These are phyloP conservation scores for Deilephila porcellus DNA, from an alignment of 2,888 invertebrate genomes.

Conservation along the genomic window DNA sequence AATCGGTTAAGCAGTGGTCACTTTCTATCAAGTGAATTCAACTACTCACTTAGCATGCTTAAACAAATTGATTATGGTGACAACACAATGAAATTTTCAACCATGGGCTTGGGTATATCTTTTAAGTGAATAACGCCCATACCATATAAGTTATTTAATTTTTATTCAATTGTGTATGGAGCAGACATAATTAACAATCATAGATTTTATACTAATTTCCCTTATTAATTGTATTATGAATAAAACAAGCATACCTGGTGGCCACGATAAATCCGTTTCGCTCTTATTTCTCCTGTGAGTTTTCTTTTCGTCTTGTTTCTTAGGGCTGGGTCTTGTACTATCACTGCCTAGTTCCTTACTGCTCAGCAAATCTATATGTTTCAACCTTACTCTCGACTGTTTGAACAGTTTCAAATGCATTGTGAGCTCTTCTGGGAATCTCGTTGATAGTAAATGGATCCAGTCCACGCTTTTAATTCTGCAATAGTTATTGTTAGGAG, in stretches of 20 bases:
- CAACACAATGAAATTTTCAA: too few species aligned
- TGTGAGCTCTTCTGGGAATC: conserved; percentile 95
- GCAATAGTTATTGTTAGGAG: conserved; percentile 38
- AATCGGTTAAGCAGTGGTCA: too few species aligned
- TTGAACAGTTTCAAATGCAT: conserved; percentile 94
- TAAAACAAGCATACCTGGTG: conserved; percentile 71
- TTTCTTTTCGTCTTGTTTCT: conserved; percentile 77
- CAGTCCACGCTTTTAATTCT: conserved; percentile 94
- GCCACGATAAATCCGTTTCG: conserved; percentile 89
- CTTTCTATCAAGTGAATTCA: too few species aligned
- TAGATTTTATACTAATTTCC: background rate
- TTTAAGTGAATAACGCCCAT: too few species aligned
- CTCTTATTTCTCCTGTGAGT: conserved; percentile 89
- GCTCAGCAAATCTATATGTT: conserved; percentile 74
- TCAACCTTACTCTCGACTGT: conserved; percentile 87
- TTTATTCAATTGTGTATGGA: background rate
- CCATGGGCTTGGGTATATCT: too few species aligned
- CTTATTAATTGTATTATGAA: background rate
- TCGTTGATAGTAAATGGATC: conserved; percentile 94
- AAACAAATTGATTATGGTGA: too few species aligned
- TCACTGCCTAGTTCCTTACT: conserved; percentile 75
- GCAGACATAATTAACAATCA: background rate
- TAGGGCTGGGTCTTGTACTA: conserved; percentile 69
- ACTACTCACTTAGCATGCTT: too few species aligned
- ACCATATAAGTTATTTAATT: too few species aligned